These are phyloP conservation scores for Sebastolobus altivelis DNA, from an alignment of 2,797 vertebrate species.

Conservation along the genomic window DNA sequence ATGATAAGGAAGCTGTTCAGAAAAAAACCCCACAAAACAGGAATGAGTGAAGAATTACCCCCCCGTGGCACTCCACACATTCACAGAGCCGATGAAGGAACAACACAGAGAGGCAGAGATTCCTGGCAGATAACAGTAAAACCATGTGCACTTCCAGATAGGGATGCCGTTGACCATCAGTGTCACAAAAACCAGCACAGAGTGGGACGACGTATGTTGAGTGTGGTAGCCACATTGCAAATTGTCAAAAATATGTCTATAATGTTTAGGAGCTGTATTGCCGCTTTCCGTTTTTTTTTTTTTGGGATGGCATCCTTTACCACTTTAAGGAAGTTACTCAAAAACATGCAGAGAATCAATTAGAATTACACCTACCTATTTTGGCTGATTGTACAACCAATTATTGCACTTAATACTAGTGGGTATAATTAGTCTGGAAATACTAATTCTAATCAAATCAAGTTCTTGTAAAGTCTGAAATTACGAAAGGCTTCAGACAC, in stretches of 20 bases:
- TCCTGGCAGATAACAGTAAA: constrained; percentile 5
- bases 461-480: constrained; percentile 9
- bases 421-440: neutral
- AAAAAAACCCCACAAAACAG: neutral
- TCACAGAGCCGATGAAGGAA: constrained; percentile 10
- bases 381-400: neutral
- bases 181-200: neutral
- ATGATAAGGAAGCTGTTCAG: constrained; percentile 1
- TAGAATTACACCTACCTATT: neutral
- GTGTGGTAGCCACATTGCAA: neutral
- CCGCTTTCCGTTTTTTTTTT: too few species aligned
- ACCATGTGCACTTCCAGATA: neutral
- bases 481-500: neutral
- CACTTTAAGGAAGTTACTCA: neutral
- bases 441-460: neutral
- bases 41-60: neutral
- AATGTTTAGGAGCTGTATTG: neutral
- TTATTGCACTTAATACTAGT: neutral
- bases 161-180: neutral
- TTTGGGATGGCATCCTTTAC: neutral
- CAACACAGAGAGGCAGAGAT: neutral
- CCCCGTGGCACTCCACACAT: neutral
- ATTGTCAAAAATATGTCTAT: neutral
- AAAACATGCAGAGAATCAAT: neutral
- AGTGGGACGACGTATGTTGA: neutral